These are phyloP conservation scores for Mesocentrotus franciscanus DNA, from an alignment of 53 echinoderm and acorn worm genomes.

Conservation along the genomic window DNA sequence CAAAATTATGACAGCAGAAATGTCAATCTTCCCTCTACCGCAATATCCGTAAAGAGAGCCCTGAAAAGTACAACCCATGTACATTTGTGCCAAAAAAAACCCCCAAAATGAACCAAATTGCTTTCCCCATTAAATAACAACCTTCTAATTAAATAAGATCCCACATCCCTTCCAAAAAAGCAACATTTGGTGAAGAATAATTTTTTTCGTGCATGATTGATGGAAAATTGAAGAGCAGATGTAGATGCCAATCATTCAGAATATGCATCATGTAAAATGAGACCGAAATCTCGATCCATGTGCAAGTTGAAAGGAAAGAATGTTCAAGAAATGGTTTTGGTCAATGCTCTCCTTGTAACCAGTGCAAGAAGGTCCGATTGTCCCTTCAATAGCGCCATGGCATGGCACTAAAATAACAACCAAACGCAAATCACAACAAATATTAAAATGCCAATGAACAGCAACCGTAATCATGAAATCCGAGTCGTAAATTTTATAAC, in stretches of 20 bases:
- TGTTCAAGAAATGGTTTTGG: background rate
- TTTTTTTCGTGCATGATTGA: background rate
- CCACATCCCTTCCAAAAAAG: background rate
- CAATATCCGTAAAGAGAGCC: background rate
- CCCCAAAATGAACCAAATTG: background rate
- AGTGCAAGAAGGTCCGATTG: background rate
- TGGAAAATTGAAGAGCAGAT: background rate
- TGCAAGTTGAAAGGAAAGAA: background rate
- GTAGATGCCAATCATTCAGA: background rate
- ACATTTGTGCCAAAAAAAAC: background rate
- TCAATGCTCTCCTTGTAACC: background rate
- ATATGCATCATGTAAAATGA: background rate
- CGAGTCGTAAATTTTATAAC: background rate
- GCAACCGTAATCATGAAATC: background rate
- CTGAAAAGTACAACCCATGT: background rate
- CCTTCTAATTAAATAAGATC: background rate
- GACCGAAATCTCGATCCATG: background rate
- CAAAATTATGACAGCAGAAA: too few relatives aligned
- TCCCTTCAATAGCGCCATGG: background rate
- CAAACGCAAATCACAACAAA: background rate
- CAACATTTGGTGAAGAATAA: background rate
- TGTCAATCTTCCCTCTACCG: too few relatives aligned
- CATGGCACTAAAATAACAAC: background rate
- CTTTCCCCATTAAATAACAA: background rate
- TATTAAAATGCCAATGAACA: background rate